Evolutionary conservation across 2,797 vertebrate species (phyloP).

Genomic region (Propithecus deckenii): DNA sequence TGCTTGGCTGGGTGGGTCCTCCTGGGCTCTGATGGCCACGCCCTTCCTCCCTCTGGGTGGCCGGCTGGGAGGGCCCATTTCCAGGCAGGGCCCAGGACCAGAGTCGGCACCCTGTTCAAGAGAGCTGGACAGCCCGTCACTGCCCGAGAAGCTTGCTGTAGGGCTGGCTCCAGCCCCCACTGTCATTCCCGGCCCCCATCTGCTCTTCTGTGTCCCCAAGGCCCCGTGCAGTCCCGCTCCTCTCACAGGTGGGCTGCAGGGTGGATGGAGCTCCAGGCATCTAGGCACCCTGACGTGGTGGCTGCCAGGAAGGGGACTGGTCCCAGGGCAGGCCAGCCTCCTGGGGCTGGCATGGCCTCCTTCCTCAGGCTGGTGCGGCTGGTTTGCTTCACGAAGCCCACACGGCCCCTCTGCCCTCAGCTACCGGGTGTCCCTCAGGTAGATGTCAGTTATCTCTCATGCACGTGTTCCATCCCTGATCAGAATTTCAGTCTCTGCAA

Average conservation of each 20-base stretch:
- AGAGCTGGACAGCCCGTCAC: conserved; percentile 70
- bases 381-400: neutral
- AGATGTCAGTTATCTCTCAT: neutral
- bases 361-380: neutral
- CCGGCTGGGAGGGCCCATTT: neutral
- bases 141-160: conserved; percentile 53
- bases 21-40: neutral
- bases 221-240: conserved; percentile 41
- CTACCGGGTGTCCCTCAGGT: neutral
- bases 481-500: neutral
- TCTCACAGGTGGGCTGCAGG: conserved; percentile 59
- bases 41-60: neutral
- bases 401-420: neutral
- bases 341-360: neutral
- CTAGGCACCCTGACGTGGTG: neutral
- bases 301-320: neutral
- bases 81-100: conserved; percentile 59
- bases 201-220: conserved; percentile 46
- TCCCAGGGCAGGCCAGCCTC: neutral
- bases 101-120: conserved; percentile 57
- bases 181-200: conserved; percentile 70
- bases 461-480: neutral
- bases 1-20: neutral
- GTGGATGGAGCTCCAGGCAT: neutral
- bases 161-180: conserved; percentile 68